A percentile compares a stretch with the other conserved stretches of the same genome.
Evolutionary conservation across 2,888 invertebrate species (phyloP).

Genomic region (Pammene aurita): DNA sequence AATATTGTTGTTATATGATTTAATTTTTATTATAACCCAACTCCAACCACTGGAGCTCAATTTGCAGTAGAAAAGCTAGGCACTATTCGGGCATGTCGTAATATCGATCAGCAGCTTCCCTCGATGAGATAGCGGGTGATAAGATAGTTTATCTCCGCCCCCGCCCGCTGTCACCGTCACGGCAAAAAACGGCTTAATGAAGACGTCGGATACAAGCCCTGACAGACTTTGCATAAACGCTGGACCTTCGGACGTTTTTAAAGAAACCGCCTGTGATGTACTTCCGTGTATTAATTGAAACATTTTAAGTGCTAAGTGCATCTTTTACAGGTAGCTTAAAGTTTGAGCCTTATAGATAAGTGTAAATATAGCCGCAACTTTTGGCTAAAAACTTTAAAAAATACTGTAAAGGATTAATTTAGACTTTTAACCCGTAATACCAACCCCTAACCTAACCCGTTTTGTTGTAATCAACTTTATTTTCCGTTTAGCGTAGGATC

Average conservation of each 20-base stretch:
- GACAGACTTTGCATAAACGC: constrained; percentile 41
- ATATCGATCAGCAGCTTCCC: constrained; percentile 71
- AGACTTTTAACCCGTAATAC: background rate
- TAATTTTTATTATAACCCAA: no score
- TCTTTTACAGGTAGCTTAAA: background rate
- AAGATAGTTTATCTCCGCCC: constrained; percentile 74
- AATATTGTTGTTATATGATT: no score
- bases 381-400: background rate
- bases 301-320: background rate
- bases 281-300: background rate
- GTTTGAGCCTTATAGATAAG: background rate
- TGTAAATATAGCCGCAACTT: background rate
- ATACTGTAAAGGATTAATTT: background rate
- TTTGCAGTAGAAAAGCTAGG: constrained; percentile 26
- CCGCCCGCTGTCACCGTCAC: constrained; percentile 56
- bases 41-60: background rate
- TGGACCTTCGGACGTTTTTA: constrained; percentile 17
- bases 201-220: constrained; percentile 49
- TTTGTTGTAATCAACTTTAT: background rate
- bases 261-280: constrained; percentile 14
- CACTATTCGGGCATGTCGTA: constrained; percentile 32
- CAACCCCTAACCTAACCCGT: background rate
- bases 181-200: constrained; percentile 54
- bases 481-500: background rate
- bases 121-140: constrained; percentile 65